phyloP scores from a whole-genome alignment of 2,888 invertebrate genomes.

The Diaphora mendica region DNA sequence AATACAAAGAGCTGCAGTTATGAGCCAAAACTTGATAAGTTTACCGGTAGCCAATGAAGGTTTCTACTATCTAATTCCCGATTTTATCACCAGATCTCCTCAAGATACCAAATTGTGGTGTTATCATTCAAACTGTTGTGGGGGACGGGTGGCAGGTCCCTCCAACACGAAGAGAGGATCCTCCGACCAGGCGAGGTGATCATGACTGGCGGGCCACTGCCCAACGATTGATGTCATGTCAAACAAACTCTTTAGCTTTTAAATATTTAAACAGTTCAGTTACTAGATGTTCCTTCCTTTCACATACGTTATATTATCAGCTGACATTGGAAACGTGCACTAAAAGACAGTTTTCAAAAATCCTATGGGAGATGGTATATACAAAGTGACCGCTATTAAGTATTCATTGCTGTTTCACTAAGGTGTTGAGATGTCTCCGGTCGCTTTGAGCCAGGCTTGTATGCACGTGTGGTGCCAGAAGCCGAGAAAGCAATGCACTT shows the following conservation, averaged over 20 bases:
- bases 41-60: background rate
- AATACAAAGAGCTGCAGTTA: background rate
- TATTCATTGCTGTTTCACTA: slow-evolving; percentile 72
- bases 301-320: background rate
- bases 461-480: slow-evolving; percentile 31
- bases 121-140: no score
- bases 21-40: no score
- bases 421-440: slow-evolving; percentile 65
- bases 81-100: no score
- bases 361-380: slow-evolving; percentile 72
- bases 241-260: no score
- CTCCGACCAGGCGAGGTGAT: no score
- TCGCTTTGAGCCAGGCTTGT: slow-evolving; percentile 51
- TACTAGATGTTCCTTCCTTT: no score
- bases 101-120: no score
- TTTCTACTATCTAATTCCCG: background rate
- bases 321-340: slow-evolving; percentile 61
- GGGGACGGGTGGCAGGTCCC: no score
- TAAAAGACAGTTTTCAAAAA: slow-evolving; percentile 69
- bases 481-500: slow-evolving; percentile 37
- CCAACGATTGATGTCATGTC: no score
- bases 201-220: no score
- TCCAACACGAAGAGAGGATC: no score
- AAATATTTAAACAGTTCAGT: no score
- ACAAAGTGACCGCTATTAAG: slow-evolving; percentile 84